Conservation (phyloP, 2,888 invertebrate genomes). For the Oeneis ivallda region DNA sequence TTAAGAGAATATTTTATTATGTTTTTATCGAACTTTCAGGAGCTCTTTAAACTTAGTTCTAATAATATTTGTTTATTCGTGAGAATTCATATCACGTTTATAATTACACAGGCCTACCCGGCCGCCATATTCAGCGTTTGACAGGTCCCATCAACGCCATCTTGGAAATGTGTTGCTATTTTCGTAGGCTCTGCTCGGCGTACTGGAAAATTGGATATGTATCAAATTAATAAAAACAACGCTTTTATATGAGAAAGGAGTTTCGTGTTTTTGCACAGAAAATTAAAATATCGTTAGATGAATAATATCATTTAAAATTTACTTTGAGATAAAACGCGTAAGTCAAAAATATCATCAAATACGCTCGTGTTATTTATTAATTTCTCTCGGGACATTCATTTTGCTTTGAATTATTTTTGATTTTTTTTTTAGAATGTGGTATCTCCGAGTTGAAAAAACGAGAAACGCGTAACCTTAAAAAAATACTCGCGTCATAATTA, state of each 20-base stretch:
- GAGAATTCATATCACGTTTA: constrained; percentile 16
- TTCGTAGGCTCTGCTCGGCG: constrained; percentile 16
- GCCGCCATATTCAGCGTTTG: constrained; percentile 17
- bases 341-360: background rate
- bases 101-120: constrained; percentile 16
- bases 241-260: background rate
- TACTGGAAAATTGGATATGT: constrained; percentile 27
- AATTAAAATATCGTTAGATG: constrained; percentile 1
- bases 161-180: constrained; percentile 22
- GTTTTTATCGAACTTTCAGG: no score
- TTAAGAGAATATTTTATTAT: no score
- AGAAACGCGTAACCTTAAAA: no score
- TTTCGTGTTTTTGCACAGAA: background rate
- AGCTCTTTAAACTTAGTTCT: background rate
- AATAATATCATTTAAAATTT: background rate
- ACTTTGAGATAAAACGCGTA: background rate
- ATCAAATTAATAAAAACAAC: constrained; percentile 10
- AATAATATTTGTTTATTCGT: constrained; percentile 1
- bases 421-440: no score
- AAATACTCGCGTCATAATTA: no score
- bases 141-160: constrained; percentile 18
- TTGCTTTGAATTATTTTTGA: background rate
- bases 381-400: background rate
- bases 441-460: no score
- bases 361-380: background rate